Evolutionary conservation across 2,113 vertebrate species (phyloP), one percentile per base, ranked within the genome.

Genomic region (Lasiurus cinereus): DNA sequence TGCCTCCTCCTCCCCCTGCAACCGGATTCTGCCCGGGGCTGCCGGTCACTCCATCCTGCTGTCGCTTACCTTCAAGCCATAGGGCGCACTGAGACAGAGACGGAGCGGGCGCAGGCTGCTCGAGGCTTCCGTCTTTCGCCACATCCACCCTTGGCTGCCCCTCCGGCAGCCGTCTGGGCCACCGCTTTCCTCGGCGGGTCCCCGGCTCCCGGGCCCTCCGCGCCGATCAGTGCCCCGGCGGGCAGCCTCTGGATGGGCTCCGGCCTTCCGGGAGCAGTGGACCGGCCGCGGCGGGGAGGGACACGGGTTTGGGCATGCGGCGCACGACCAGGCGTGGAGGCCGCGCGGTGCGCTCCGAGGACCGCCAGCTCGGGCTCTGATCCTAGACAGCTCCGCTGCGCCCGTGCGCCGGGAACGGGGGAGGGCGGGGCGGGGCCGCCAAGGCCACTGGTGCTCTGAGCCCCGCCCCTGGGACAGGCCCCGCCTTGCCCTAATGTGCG

Each of bases 11-110:
- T 27, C 80, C 66, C 50, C n/a, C 77, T 0, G 69, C 0, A 19
- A 52, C 66, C 50, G 1, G 36, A 15, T 46, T 13, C 12, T 43
- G 59, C 3, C 69, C 36, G 9, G 1, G 14, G n/a, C 33, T 24
- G 64, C 74, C 83, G 3, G 36, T 22, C 69, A 10, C 39, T 43
- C 69, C 48, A 10, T 46, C 59, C 54, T 0, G 59, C 27, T 0
- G 18, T 54, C 36, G 21, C 98, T 98, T 98, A 98, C 98, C 98
- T 98, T 98, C 98, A 98, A 98, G 98, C 98, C 98, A 98, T 98
- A 98, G 0, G 98, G 97, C 24, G 97, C 87, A 72, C 93, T 8
- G 27, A 50, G 94, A 97, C 96, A 92, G 96, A 90, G 96, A 94
- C 87, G 70, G 96, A 93, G 66, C 96, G 80, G 72, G 96, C 96